Percentiles rank a stretch among this genome's conserved stretches.
Evolutionary conservation across 2,113 vertebrate species (phyloP).

Genomic region (Probosciger aterrimus): DNA sequence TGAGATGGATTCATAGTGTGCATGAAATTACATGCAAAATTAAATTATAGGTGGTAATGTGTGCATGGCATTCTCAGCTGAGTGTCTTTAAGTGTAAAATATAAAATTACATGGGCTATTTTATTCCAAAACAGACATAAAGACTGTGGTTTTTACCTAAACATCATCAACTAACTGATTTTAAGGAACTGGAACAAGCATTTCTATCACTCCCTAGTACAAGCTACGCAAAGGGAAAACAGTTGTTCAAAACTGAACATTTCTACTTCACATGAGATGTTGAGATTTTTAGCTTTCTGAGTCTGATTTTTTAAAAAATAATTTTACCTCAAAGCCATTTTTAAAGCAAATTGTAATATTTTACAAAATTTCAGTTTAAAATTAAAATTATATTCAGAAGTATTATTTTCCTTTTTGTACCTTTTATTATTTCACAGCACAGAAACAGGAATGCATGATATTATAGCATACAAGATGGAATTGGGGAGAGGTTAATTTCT

Average conservation of each 20-base stretch:
- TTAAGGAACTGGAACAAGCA: neutral
- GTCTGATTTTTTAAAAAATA: neutral
- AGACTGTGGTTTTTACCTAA: neutral
- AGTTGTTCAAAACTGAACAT: neutral
- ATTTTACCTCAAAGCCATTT: neutral
- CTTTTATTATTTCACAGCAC: neutral
- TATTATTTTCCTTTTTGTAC: neutral
- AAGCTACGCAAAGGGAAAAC: neutral
- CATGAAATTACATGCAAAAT: conserved; percentile 62
- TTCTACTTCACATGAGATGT: neutral
- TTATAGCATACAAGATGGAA: neutral
- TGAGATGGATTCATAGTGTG: conserved; percentile 44
- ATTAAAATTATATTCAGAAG: neutral
- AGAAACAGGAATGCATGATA: neutral
- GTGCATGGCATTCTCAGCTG: conserved; percentile 12
- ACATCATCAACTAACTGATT: neutral
- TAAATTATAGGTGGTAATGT: conserved; percentile 49
- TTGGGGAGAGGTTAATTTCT: neutral
- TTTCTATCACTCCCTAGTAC: neutral
- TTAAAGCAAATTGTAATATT: neutral
- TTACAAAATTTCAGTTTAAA: neutral
- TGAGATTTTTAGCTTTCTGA: neutral
- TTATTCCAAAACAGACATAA: conserved; percentile 21
- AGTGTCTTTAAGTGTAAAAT: conserved; percentile 44
- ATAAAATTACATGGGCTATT: conserved; percentile 38